Base-by-base conservation (phyloP, 92 coral and sea anemone genomes). In the Meandrina meandrites region DNA sequence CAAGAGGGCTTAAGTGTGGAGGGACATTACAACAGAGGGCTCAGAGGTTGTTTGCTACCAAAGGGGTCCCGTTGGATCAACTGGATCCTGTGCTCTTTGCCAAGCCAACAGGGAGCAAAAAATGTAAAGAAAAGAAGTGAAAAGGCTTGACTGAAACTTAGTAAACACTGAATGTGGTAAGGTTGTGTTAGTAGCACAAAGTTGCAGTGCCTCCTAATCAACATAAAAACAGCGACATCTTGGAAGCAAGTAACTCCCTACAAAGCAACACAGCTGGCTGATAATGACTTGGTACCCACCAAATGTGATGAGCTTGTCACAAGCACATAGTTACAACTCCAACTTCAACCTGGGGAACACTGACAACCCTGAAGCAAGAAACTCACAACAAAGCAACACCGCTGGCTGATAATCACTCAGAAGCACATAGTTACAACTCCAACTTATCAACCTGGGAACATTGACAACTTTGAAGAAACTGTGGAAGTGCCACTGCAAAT, bases 21-120 rank as follows among this genome's bases (percentile, higher is more conserved):
- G 99, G 99, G 36, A 97, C 99, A 36, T 76, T 97, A 37, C 98
- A 97, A 50, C 98, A 97, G 89, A 96, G 99, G 77, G 99, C 99
- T 42, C 97, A 93, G 86, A 89, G 99, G 83, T 80, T 97, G 75
- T 97, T 95, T 78, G 80, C 94, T 18, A 92, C 96, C 64, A 97
- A 97, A 88, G 97, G 96, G 24, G 88, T 95, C 57, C 92, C 99
- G 4, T 66, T 87, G 81, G 96, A 95, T 36, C 90, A 97, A 34
- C 92, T 97, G 67, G 99, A 97, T 79, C 94, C 98, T 60, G 81
- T 98, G 11, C 81, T 97, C 71, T 93, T 97, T 91, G 97, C 98
- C 40, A 97, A 97, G 83, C 92, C 91, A 37, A 81, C 95, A 17
- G 90, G 87, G 32, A 92, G 92, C 78, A 90, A 91, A 36, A 91